These are phyloP conservation scores for Barbus barbus DNA, from an alignment of 2,113 vertebrate species.

Conservation along the genomic window DNA sequence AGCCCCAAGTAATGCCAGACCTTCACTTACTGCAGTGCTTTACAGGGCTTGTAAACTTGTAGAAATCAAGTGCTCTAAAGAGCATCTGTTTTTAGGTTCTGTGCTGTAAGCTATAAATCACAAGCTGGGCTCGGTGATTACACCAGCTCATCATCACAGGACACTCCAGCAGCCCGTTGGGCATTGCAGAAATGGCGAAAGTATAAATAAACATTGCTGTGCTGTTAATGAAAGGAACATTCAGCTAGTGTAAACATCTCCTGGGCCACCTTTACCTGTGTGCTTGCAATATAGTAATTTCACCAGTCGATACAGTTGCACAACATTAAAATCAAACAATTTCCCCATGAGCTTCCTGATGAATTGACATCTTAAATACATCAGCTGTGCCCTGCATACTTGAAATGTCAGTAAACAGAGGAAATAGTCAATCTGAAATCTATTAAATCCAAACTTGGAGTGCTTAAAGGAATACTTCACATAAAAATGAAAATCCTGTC, in stretches of 20 bases:
- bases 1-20: not conserved
- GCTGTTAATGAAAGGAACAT: constrained; percentile 35
- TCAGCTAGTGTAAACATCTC: constrained; percentile 19
- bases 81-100: constrained; percentile 36
- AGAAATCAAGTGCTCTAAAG: constrained; percentile 25
- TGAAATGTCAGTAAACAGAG: not conserved
- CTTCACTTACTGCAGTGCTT: constrained; percentile 20
- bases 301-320: not conserved
- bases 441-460: not conserved
- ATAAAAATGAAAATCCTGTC: not conserved
- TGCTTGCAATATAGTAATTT: not conserved
- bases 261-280: not conserved
- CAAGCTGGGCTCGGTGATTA: constrained; percentile 13
- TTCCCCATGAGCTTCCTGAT: not conserved
- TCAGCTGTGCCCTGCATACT: not conserved
- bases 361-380: not conserved
- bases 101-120: constrained; percentile 37
- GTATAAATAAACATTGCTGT: constrained; percentile 34
- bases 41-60: constrained; percentile 33
- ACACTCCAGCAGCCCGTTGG: constrained; percentile 21
- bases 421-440: not conserved
- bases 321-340: not conserved
- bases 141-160: constrained; percentile 41
- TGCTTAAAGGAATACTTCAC: not conserved
- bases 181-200: constrained; percentile 27